Evolutionary conservation across 2,113 vertebrate species (phyloP).

Genomic region (Osmerus eperlanus): DNA sequence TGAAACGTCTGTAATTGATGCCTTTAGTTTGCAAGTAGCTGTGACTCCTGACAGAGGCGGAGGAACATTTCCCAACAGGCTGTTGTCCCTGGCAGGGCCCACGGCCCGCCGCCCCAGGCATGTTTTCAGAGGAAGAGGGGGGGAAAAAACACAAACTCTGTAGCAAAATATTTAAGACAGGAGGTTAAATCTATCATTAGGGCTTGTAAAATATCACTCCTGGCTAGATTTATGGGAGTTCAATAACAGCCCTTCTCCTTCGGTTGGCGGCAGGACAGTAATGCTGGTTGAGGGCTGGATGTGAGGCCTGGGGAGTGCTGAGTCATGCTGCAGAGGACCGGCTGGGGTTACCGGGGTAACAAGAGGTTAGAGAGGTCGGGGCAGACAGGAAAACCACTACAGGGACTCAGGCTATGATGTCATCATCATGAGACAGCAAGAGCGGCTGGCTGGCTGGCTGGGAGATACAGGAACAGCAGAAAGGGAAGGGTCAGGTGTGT

Average conservation of each 20-base stretch:
- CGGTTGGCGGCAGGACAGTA: constrained; percentile 5
- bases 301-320: no score
- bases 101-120: constrained; percentile 24
- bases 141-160: constrained; percentile 28
- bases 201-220: constrained; percentile 35
- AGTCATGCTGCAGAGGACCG: no score
- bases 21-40: constrained; percentile 48
- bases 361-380: no score
- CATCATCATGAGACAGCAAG: no score
- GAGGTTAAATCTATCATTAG: constrained; percentile 47
- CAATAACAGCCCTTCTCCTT: constrained; percentile 17
- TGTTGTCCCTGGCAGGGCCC: constrained; percentile 49
- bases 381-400: no score
- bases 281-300: no score
- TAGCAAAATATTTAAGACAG: constrained; percentile 41
- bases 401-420: no score
- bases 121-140: constrained; percentile 33
- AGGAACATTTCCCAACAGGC: constrained; percentile 47
- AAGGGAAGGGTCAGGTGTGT: no score
- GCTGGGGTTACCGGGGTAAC: no score
- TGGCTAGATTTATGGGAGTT: constrained; percentile 32
- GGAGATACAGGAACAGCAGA: no score
- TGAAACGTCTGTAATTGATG: constrained; percentile 46
- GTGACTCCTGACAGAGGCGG: constrained; percentile 52
- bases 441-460: no score